These are phyloP conservation scores for Drymodes brunneopygia DNA, from an alignment of 2,113 vertebrate species.

Conservation along the genomic window DNA sequence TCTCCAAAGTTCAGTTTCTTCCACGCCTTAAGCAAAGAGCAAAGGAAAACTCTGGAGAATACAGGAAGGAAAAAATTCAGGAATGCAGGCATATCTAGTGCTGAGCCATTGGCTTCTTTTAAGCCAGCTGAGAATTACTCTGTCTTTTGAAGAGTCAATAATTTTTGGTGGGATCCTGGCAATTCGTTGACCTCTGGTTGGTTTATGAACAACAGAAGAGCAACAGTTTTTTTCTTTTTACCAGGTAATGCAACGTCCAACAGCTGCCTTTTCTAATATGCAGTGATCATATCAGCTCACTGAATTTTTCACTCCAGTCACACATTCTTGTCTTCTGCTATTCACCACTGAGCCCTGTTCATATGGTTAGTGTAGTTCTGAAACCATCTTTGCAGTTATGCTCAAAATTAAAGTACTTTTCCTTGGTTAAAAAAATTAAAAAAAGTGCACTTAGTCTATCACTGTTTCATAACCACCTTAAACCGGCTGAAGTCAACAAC, in stretches of 20 bases:
- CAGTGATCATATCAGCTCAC: background rate
- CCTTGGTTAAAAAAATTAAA: background rate
- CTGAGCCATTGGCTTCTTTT: background rate
- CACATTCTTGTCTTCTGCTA: background rate
- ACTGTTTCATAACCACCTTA: background rate
- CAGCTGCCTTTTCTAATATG: background rate
- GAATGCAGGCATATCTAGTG: background rate
- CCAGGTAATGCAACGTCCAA: background rate
- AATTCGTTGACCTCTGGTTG: background rate
- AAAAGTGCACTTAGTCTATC: background rate
- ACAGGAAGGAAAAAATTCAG: background rate
- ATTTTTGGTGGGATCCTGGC: background rate
- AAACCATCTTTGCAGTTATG: background rate
- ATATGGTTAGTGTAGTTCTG: background rate
- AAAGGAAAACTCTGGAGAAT: background rate
- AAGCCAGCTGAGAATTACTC: background rate
- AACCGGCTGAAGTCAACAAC: background rate
- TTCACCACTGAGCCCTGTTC: background rate
- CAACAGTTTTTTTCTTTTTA: background rate
- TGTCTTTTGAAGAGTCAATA: background rate
- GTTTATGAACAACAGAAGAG: background rate
- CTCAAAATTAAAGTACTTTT: background rate
- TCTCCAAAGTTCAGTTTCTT: constrained; percentile 26
- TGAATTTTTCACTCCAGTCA: background rate
- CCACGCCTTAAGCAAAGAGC: background rate